These are phyloP conservation scores for Thecophora atra DNA, from an alignment of 2,888 invertebrate species.

Conservation along the genomic window DNA sequence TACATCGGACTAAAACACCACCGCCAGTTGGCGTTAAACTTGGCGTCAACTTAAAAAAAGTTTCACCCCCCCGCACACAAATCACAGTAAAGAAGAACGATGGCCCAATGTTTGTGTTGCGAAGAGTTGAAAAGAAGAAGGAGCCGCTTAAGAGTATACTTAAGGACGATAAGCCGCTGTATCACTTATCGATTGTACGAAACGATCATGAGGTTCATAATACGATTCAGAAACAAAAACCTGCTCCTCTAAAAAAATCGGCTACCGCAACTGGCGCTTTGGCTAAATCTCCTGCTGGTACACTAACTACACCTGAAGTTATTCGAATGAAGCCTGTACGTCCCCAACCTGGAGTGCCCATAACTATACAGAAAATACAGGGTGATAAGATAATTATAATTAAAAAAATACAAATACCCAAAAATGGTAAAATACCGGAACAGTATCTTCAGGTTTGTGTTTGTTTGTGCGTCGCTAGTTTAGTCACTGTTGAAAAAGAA, in stretches of 20 bases:
- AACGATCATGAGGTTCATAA: constrained; percentile 55
- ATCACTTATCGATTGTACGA: constrained; percentile 64
- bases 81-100: constrained; percentile 61
- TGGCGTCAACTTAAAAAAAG: constrained; percentile 61
- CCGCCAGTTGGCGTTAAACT: constrained; percentile 62
- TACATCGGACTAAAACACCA: constrained; percentile 61
- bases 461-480: constrained; percentile 7
- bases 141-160: constrained; percentile 63
- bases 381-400: constrained; percentile 67
- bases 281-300: constrained; percentile 57
- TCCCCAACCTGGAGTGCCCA: constrained; percentile 60
- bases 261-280: constrained; percentile 47
- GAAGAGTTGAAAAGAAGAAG: constrained; percentile 62
- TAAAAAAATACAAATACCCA: constrained; percentile 65
- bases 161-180: constrained; percentile 64
- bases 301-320: constrained; percentile 58
- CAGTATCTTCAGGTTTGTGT: constrained; percentile 64
- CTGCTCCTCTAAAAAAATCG: constrained; percentile 49
- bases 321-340: constrained; percentile 52
- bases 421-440: constrained; percentile 65
- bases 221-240: constrained; percentile 56
- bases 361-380: constrained; percentile 65
- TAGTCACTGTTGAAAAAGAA: too few species aligned
- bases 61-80: constrained; percentile 59
- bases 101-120: constrained; percentile 62